These are phyloP conservation scores for Mesorhabditis sp. DNA, from an alignment of 2,888 invertebrate genomes.

Conservation along the genomic window DNA sequence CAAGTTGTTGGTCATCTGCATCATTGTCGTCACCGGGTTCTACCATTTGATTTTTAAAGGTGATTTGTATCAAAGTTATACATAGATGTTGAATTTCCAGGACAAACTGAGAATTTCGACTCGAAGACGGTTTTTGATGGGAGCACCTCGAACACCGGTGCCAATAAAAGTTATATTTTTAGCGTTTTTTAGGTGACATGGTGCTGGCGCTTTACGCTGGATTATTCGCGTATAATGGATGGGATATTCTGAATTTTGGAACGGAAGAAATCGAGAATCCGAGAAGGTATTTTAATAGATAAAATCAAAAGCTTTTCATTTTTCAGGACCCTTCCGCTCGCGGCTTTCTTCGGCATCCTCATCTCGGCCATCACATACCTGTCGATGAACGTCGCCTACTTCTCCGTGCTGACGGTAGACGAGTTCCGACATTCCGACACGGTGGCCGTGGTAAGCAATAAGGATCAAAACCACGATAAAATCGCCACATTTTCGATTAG, in stretches of 20 bases:
- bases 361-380: conserved; percentile 69
- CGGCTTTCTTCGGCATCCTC: conserved; percentile 42
- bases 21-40: conserved; percentile 47
- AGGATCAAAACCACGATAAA: not conserved
- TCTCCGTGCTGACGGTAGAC: conserved; percentile 75
- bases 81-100: conserved; percentile 12
- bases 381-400: conserved; percentile 83
- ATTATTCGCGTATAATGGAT: conserved; percentile 54
- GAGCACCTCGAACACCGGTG: conserved; percentile 36
- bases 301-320: not conserved
- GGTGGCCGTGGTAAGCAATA: conserved; percentile 74
- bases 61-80: not conserved
- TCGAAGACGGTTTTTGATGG: conserved; percentile 26
- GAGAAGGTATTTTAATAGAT: conserved; percentile 24
- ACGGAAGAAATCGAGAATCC: conserved; percentile 52
- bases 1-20: conserved; percentile 40
- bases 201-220: conserved; percentile 25
- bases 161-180: too few relatives aligned
- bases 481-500: conserved; percentile 15
- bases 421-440: conserved; percentile 78
- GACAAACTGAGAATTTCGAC: conserved; percentile 29
- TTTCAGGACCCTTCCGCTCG: conserved; percentile 46
- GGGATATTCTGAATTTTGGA: conserved; percentile 53
- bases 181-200: not conserved
- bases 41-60: conserved; percentile 46